phyloP scores from a whole-genome alignment of 2,113 vertebrate species.

The Pseudolaguvia tuberculata region DNA sequence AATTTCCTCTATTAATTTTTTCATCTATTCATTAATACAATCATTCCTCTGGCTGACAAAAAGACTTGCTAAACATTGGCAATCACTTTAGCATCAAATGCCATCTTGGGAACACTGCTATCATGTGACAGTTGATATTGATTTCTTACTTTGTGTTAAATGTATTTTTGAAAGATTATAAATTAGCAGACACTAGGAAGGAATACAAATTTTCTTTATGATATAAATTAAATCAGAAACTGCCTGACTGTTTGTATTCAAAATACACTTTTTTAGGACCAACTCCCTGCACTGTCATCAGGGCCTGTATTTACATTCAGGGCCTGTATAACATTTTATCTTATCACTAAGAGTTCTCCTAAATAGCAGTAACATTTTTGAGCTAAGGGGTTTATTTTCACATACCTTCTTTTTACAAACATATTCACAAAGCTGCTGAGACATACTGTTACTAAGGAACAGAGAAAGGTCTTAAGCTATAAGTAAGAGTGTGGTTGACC shows the following conservation, averaged over 20 bases:
- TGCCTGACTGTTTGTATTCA: not conserved
- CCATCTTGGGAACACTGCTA: not conserved
- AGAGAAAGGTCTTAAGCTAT: no score
- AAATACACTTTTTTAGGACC: not conserved
- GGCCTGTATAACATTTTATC: no score
- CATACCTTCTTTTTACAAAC: no score
- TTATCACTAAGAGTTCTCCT: no score
- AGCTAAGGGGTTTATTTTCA: no score
- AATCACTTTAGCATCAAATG: constrained; percentile 9
- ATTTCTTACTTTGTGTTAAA: not conserved
- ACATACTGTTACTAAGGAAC: no score
- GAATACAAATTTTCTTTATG: not conserved
- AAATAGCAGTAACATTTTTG: no score
- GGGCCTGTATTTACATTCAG: no score
- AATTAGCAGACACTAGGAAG: not conserved
- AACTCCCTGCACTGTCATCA: not conserved
- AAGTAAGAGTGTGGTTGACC: no score
- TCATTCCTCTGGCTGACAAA: not conserved
- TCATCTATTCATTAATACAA: no score
- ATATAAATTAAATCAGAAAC: not conserved
- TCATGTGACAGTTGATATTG: not conserved
- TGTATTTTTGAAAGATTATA: not conserved
- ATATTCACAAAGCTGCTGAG: no score
- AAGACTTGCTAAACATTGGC: not conserved
- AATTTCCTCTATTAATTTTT: no score